Base-by-base conservation (phyloP, 2,888 invertebrate genomes). In the Patella depressa region DNA sequence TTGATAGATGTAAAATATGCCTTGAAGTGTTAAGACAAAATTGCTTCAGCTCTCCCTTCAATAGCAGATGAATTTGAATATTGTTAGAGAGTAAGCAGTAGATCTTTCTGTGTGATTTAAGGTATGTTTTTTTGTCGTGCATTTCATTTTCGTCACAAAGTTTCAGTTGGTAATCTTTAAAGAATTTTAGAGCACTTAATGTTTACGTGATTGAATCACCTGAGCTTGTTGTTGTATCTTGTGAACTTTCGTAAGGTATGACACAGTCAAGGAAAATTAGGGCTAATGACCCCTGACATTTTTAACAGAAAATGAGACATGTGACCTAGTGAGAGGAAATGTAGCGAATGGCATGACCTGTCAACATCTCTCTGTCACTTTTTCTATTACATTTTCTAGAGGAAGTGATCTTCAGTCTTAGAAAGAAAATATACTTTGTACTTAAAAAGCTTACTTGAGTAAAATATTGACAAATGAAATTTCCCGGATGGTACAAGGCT, bases 211-310 rank as follows among this genome's bases (percentile, higher is more conserved):
- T 65, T 65, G 65, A 65, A 65, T 65, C 65, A 65, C 19, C 24
- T 19, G 24, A 65, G 19, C 11, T 65, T 65, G n/a, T n/a, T 65
- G 19, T 65, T 65, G 19, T 5, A 65, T 12, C 11, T 24, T 65
- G 65, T 65, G 65, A 65, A 65, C 65, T 65, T 65, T 65, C 65
- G 14, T 65, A 12, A 65, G 24, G 65, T 65, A 65, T 65, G 65
- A 65, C 65, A 65, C 65, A 65, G 65, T 65, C 19, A 24, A 24
- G 24, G 65, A 65, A 65, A 65, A 65, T 24, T 65, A 65, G 19
- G 11, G 3, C 19, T 24, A 19, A 24, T 65, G 15, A 65, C 65
- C 65, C 24, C 24, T 65, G 65, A 65, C 65, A 65, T 65, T 65
- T 65, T 19, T 24, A 65, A 65, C 19, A 24, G 19, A 24, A 24